A percentile compares a stretch with the other conserved stretches of the same genome.
phyloP scores from a whole-genome alignment of 2,113 vertebrate species.

The Scomber colias region DNA sequence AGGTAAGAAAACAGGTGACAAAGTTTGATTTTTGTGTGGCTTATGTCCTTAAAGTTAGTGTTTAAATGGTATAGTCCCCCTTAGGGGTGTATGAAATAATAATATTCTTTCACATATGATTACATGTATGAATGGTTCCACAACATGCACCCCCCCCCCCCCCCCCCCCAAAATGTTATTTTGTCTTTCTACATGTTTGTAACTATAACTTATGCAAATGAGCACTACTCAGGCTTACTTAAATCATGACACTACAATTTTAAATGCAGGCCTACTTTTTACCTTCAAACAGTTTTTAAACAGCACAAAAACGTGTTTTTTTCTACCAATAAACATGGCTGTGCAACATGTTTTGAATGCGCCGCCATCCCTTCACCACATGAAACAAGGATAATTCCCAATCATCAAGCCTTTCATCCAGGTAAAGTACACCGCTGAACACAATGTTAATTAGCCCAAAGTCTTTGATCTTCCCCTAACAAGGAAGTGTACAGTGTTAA shows the following conservation, averaged over 20 bases:
- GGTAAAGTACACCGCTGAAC: constrained; percentile 59
- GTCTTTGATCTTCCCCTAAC: constrained; percentile 67
- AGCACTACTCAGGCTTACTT: background rate
- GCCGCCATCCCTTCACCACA: constrained; percentile 14
- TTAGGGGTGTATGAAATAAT: too few relatives aligned
- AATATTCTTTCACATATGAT: too few relatives aligned
- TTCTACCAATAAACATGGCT: background rate
- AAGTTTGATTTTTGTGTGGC: too few relatives aligned
- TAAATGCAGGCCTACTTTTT: background rate
- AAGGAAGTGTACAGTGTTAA: constrained; percentile 33
- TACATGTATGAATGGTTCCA: too few relatives aligned
- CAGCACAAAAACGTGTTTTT: constrained; percentile 1
- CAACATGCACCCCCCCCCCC: too few relatives aligned
- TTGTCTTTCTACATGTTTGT: background rate
- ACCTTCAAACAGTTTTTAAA: background rate
- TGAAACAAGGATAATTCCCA: constrained; percentile 43
- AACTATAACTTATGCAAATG: background rate
- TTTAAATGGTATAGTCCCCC: too few relatives aligned
- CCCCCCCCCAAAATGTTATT: background rate
- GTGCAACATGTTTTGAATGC: constrained; percentile 28
- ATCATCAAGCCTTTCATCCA: constrained; percentile 70
- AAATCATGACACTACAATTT: background rate
- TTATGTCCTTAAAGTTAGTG: too few relatives aligned
- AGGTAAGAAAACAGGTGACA: too few relatives aligned
- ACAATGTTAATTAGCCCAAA: constrained; percentile 60